A percentile compares a stretch with the other conserved stretches of the same genome.
Evolutionary conservation across 2,113 vertebrate species (phyloP).

Genomic region (Polypterus senegalus): DNA sequence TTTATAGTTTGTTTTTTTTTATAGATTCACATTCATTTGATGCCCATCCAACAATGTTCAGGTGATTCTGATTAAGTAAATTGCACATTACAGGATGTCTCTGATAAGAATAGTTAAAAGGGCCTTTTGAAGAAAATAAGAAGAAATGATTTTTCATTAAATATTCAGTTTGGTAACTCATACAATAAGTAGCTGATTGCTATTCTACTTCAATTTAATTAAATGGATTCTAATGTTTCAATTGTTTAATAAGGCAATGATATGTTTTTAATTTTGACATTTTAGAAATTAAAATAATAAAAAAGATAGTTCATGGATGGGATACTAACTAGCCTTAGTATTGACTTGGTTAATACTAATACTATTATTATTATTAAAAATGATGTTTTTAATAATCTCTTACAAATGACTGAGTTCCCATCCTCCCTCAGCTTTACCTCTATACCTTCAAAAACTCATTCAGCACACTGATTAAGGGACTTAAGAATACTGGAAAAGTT

Average conservation of each 20-base stretch:
- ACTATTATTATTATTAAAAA: too few species aligned
- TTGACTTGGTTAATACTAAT: too few species aligned
- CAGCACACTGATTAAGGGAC: too few species aligned
- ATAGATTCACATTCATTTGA: constrained; percentile 66
- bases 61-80: constrained; percentile 78
- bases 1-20: constrained; percentile 50
- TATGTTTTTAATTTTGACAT: constrained; percentile 24
- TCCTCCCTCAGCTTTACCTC: too few species aligned
- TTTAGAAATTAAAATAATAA: too few species aligned
- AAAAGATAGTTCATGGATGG: too few species aligned
- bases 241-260: constrained; percentile 40
- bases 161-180: constrained; percentile 46
- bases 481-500: too few species aligned
- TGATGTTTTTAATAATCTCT: too few species aligned
- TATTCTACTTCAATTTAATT: constrained; percentile 52
- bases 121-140: constrained; percentile 17
- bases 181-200: constrained; percentile 35
- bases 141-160: constrained; percentile 31
- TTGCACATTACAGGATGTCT: constrained; percentile 30
- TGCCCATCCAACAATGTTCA: constrained; percentile 64
- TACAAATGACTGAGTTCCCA: too few species aligned
- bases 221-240: constrained; percentile 42
- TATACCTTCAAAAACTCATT: too few species aligned
- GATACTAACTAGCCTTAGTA: too few species aligned
- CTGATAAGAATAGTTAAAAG: constrained; percentile 10